A percentile compares a stretch with the other conserved stretches of the same genome.
Conservation (phyloP, 1,140 invertebrate genomes). For the Caerostris extrusa region DNA sequence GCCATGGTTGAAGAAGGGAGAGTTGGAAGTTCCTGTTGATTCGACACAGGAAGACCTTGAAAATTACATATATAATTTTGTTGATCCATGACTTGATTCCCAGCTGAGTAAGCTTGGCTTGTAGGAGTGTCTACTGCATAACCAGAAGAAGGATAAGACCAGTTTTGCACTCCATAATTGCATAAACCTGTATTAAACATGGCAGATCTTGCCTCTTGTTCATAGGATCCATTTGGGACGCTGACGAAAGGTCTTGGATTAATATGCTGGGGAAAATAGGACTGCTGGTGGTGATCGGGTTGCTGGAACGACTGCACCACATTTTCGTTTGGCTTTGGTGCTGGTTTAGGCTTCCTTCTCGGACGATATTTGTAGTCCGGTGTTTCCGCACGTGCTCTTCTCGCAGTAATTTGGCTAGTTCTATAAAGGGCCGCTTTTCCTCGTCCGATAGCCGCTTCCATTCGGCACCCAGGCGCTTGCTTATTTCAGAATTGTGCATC, state of each 20-base stretch:
- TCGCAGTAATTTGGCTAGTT: slow-evolving; percentile 83
- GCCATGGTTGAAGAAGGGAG: too few species aligned
- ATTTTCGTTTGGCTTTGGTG: slow-evolving; percentile 80
- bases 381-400: slow-evolving; percentile 81
- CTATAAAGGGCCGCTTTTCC: slow-evolving; percentile 84
- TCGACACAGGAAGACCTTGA: neutral
- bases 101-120: neutral
- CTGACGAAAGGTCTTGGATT: slow-evolving; percentile 45
- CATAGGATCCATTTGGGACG: slow-evolving; percentile 3
- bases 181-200: neutral
- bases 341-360: slow-evolving; percentile 81
- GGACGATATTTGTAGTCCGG: slow-evolving; percentile 82
- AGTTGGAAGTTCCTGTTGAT: too few species aligned
- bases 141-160: neutral
- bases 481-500: slow-evolving; percentile 83
- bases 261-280: neutral
- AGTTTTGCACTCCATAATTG: neutral
- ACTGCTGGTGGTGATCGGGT: neutral
- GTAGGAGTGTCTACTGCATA: neutral
- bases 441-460: slow-evolving; percentile 82
- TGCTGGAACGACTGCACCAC: neutral
- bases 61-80: neutral
- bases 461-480: slow-evolving; percentile 83
- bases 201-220: neutral
- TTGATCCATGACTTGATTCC: neutral